Conservation (phyloP, 1,140 invertebrate genomes). For the Lepidostoma basale region DNA sequence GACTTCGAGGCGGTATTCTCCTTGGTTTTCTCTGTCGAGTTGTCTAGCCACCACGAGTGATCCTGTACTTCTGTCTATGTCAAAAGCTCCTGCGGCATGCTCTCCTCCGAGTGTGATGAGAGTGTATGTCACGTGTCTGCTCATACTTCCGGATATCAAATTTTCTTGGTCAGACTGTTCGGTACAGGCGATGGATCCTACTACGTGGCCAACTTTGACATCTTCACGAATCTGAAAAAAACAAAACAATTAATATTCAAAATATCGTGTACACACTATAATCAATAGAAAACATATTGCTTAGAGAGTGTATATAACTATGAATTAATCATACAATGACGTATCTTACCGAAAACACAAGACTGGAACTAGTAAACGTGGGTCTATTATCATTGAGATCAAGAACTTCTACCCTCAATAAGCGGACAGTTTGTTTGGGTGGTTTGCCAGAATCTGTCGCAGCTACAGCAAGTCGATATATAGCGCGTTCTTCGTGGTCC, state of each 20-base stretch:
- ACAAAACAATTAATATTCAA: conserved; percentile 10
- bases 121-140: conserved; percentile 81
- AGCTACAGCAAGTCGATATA: conserved; percentile 84
- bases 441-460: conserved; percentile 87
- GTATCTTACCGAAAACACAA: conserved; percentile 79
- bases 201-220: conserved; percentile 73
- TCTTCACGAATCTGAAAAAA: conserved; percentile 75
- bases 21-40: conserved; percentile 82
- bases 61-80: conserved; percentile 84
- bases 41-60: conserved; percentile 82
- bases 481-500: conserved; percentile 88
- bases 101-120: conserved; percentile 73
- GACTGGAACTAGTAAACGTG: conserved; percentile 87
- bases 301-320: no score
- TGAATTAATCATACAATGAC: not conserved
- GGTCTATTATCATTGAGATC: conserved; percentile 91
- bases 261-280: not conserved
- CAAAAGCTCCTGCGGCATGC: conserved; percentile 77
- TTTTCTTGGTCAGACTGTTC: conserved; percentile 67
- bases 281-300: not conserved
- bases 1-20: conserved; percentile 86
- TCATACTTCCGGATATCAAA: conserved; percentile 61
- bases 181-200: conserved; percentile 79
- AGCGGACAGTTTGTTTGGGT: conserved; percentile 77
- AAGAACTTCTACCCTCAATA: conserved; percentile 84